Evolutionary conservation across 2,113 vertebrate species (phyloP), one percentile per base, ranked within the genome.

Genomic region (Labeo rohita): DNA sequence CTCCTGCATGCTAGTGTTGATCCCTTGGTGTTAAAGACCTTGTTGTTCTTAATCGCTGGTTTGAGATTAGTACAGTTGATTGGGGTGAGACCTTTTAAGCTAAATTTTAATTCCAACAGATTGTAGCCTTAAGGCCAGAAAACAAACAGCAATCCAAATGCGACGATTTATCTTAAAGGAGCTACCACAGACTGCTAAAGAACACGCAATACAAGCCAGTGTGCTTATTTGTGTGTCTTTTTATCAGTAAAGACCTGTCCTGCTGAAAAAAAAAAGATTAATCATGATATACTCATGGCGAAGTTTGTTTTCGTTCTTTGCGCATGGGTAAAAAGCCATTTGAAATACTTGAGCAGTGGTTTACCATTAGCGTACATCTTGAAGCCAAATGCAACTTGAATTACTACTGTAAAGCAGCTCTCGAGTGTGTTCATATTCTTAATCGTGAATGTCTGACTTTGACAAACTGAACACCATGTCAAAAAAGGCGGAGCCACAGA

Each of bases 11-110:
- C 68, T 72, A 13, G 23, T 52, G 50, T 59, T 78, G 76, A 39
- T 78, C 16, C 18, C 2, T 16, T 12, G 28, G 28, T 39, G n/a
- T 28, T 52, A 56, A 4, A 59, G 36, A 59, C 56, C 8, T 59
- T 21, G 15, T 36, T 18, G 13, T 15, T 77, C 11, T 80, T 47
- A 63, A 80, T 80, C 39, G 15, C 56, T 65, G 78, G 36, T 49
- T 80, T 45, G 21, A 65, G 78, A 65, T 80, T 28, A 47, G 21
- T 9, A 9, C 11, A 28, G 78, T 18, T 47, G 56, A 80, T 80
- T 49, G 59, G 59, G 78, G 39, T 47, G 56, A 80, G 59, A 65
- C 56, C 59, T 80, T 80, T 80, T 79, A 61, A 79, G 77, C 4
- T n/a, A 9, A 3, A 49, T 16, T 61, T 65, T 52, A 50, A 68